Evolutionary conservation across 2,888 invertebrate genomes (phyloP), one percentile per base, ranked within the genome.

Genomic region (Trileptium ribeirensis): DNA sequence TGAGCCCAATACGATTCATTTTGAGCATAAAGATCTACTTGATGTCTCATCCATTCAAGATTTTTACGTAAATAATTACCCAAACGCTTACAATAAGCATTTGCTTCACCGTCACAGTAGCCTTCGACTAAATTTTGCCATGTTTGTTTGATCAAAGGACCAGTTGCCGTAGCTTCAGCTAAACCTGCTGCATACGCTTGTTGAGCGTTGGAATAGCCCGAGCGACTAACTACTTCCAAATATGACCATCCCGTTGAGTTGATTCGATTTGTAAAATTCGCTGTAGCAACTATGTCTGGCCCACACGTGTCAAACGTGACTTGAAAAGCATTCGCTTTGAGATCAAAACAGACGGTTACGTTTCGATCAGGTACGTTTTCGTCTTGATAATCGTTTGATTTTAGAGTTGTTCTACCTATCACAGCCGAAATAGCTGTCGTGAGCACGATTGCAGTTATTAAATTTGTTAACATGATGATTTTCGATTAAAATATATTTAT

Each of bases 151-250:
- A 95, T 94, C 81, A 94, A 91, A 83, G 93, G 92, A 92, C 93
- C 93, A 15, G 95, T 94, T 1, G 95, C 89, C 34, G 93, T 92
- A 0, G 95, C 95, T 89, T 96, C 95, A 0, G 94, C 91, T 67
- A 94, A 91, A 1, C 96, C 96, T 0, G 95, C 95, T 0, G 94
- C 93, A 88, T 93, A 94, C 0, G 95, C 94, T 90, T 95, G 95
- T 70, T 93, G 92, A 85, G 92, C 92, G 88, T 95, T 95, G 0
- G 93, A 92, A 89, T 92, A 94, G 1, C 91, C 91, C 36, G 91
- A 90, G 85, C 93, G 92, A 0, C 94, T 94, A 89, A 94, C 93
- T 74, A 95, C 92, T 90, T 94, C 94, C 82, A 95, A 90, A 84
- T 92, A 92, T 31, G 94, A 93, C 94, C 95, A 95, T 81, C 94